Conservation (phyloP, 2,888 invertebrate species). For the Peribatodes rhomboidaria region DNA sequence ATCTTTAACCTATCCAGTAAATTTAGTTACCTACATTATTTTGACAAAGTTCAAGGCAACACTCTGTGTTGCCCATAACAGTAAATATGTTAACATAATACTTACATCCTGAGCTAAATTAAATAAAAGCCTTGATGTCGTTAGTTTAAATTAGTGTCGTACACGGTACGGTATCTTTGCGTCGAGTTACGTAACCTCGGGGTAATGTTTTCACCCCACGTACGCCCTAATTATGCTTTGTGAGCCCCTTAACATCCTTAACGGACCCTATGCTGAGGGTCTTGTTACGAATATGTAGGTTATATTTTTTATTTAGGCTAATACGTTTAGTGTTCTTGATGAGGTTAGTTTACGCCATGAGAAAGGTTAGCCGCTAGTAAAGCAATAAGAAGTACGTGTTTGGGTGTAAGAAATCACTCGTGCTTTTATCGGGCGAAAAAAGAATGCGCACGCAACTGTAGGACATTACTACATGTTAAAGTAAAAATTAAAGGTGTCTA, state of each 20-base stretch:
- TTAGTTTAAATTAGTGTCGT: slow-evolving; percentile 31
- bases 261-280: slow-evolving; percentile 16
- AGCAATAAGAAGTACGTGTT: too few species aligned
- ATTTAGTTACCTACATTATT: neutral
- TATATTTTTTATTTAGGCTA: slow-evolving; percentile 13
- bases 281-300: slow-evolving; percentile 18
- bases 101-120: slow-evolving; percentile 18
- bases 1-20: too few species aligned
- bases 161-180: slow-evolving; percentile 14
- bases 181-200: slow-evolving; percentile 21
- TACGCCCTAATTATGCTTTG: slow-evolving; percentile 35
- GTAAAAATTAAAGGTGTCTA: too few species aligned
- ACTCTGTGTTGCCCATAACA: neutral
- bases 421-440: too few species aligned
- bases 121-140: slow-evolving; percentile 29
- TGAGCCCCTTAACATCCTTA: slow-evolving; percentile 31
- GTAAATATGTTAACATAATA: slow-evolving; percentile 14
- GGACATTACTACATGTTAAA: too few species aligned
- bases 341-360: neutral
- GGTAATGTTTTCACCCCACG: slow-evolving; percentile 35
- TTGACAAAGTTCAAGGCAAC: neutral
- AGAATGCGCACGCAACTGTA: too few species aligned
- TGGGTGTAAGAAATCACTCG: too few species aligned
- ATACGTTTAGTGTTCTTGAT: neutral
- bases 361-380: too few species aligned